Conservation (phyloP, 2,113 vertebrate genomes). For the Capreolus pygargus region DNA sequence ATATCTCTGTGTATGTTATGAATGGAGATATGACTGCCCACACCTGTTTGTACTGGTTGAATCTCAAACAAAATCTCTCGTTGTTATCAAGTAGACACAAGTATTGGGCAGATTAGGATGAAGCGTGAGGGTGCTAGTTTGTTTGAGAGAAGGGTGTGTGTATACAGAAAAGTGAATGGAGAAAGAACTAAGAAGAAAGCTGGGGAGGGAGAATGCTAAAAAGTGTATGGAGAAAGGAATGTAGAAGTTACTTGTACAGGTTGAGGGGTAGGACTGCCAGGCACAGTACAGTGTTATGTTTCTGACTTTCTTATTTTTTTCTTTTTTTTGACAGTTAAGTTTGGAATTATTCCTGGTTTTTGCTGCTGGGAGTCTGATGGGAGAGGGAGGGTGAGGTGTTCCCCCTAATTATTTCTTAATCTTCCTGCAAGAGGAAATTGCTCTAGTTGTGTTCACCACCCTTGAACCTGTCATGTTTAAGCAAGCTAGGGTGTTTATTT, state of each 20-base stretch:
- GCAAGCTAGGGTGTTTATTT: conserved; percentile 33
- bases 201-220: not conserved
- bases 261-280: not conserved
- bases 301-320: not conserved
- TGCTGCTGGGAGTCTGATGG: conserved; percentile 29
- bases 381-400: not conserved
- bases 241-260: not conserved
- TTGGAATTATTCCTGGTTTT: conserved; percentile 38
- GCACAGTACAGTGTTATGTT: not conserved
- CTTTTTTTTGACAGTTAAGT: conserved; percentile 8
- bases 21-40: not conserved
- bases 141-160: not conserved
- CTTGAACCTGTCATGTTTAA: conserved; percentile 51
- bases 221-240: not conserved
- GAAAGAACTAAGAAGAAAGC: not conserved
- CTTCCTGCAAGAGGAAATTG: conserved; percentile 48
- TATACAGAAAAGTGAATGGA: not conserved
- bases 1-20: not conserved
- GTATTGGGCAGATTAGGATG: not conserved
- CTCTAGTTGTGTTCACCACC: conserved; percentile 30
- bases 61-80: not conserved
- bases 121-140: not conserved
- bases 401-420: conserved; percentile 60
- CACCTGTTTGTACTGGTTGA: conserved; percentile 1
- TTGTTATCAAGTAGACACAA: not conserved